Conservation (phyloP, 2,797 vertebrate genomes). For the Percopsis omiscomaycus region DNA sequence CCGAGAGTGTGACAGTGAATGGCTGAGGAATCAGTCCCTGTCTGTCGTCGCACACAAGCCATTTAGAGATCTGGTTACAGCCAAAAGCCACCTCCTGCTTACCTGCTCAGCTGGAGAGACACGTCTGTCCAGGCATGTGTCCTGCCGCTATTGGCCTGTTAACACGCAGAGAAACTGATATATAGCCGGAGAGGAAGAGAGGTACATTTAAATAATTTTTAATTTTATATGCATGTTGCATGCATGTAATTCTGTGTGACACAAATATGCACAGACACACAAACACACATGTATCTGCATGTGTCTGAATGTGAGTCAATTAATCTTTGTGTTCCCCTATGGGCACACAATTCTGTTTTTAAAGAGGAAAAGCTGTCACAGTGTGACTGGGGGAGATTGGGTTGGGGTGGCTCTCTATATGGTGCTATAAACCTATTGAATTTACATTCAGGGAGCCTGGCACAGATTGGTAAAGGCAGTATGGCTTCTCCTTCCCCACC, state of each 20-base stretch:
- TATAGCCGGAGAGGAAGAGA: no score
- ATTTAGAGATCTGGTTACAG: conserved; percentile 65
- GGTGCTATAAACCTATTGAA: background rate
- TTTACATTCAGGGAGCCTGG: background rate
- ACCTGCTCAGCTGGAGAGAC: conserved; percentile 51
- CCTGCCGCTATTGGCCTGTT: conserved; percentile 41
- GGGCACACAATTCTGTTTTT: no score
- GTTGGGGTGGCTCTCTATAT: background rate
- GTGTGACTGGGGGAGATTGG: background rate
- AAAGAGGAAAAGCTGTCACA: background rate
- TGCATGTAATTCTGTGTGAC: no score
- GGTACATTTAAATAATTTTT: no score
- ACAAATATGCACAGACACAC: no score
- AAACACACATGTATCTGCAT: no score
- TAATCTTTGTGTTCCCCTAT: no score
- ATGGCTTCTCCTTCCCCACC: background rate
- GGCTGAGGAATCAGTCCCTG: conserved; percentile 28
- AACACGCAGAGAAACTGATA: conserved; percentile 26
- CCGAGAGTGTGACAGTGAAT: background rate
- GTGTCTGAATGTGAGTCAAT: no score
- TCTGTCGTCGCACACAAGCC: conserved; percentile 60
- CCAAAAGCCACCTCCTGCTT: conserved; percentile 23
- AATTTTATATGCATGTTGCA: no score
- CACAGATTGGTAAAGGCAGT: background rate
- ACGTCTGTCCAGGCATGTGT: conserved; percentile 63